phyloP scores from a whole-genome alignment of 2,797 vertebrate genomes.

The Ctenochaetus hawaiiensis region DNA sequence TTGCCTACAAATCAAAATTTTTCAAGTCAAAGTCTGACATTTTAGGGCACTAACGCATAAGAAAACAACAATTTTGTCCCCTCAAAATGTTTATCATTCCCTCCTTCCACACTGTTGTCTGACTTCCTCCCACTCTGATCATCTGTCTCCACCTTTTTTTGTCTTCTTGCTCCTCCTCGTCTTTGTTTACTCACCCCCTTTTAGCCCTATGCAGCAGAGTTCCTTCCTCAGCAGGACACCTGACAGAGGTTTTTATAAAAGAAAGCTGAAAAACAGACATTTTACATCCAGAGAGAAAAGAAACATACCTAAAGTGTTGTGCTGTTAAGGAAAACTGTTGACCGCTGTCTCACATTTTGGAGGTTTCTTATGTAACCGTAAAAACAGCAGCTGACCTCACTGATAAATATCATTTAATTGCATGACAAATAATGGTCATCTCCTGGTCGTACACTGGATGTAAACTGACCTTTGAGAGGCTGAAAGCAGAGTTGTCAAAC shows the following conservation, averaged over 20 bases:
- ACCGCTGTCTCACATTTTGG: neutral
- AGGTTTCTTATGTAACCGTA: neutral
- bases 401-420: neutral
- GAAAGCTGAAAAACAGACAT: slow-evolving; percentile 11
- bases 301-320: neutral
- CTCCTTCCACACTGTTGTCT: neutral
- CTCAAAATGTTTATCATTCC: neutral
- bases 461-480: slow-evolving; percentile 1
- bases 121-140: slow-evolving; percentile 8
- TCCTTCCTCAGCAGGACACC: slow-evolving; percentile 34
- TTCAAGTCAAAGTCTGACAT: no score
- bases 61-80: no score
- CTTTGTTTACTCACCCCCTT: slow-evolving; percentile 11
- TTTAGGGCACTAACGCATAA: no score
- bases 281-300: slow-evolving; percentile 16
- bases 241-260: slow-evolving; percentile 1
- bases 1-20: no score
- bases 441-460: neutral
- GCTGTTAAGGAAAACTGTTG: slow-evolving; percentile 32
- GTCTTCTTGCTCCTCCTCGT: neutral
- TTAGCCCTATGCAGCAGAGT: neutral
- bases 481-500: neutral
- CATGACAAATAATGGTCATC: neutral
- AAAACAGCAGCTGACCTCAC: neutral
- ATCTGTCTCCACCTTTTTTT: slow-evolving; percentile 10